phyloP scores from a whole-genome alignment of 2,888 invertebrate genomes.

The Campoplex nolae region DNA sequence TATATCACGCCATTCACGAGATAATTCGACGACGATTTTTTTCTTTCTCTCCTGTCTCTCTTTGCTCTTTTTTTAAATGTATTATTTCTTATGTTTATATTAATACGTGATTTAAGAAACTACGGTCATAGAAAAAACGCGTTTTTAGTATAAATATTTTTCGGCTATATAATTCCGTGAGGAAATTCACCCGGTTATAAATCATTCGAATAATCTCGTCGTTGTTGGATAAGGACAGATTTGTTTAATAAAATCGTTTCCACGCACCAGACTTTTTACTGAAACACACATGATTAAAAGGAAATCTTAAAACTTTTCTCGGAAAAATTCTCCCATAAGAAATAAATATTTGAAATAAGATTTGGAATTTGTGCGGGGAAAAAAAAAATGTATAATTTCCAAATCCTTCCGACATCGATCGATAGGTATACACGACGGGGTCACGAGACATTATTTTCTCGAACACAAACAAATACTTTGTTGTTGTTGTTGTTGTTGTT shows the following conservation, averaged over 20 bases:
- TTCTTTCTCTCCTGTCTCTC: not conserved
- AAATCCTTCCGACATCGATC: slow-evolving; percentile 41
- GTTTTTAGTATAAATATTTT: slow-evolving; percentile 62
- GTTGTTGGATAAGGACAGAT: slow-evolving; percentile 33
- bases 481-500: not conserved
- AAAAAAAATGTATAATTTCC: slow-evolving; percentile 19
- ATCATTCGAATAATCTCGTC: slow-evolving; percentile 25
- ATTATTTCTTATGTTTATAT: slow-evolving; percentile 42
- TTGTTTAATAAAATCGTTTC: not conserved
- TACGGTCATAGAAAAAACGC: slow-evolving; percentile 66
- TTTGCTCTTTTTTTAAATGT: not conserved
- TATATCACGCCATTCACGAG: not conserved
- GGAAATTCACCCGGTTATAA: slow-evolving; percentile 13
- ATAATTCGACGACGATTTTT: not conserved
- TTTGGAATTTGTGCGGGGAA: not conserved
- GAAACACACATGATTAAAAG: slow-evolving; percentile 4
- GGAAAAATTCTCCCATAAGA: not conserved
- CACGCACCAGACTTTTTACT: not conserved
- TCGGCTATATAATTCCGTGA: slow-evolving; percentile 14
- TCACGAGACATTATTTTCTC: slow-evolving; percentile 41
- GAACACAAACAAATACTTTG: slow-evolving; percentile 45
- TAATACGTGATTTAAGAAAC: slow-evolving; percentile 62
- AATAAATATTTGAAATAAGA: not conserved
- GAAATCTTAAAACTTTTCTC: slow-evolving; percentile 2
- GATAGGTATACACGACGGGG: not conserved